phyloP scores from a whole-genome alignment of 2,888 invertebrate genomes.

The Polymixis flavicincta region DNA sequence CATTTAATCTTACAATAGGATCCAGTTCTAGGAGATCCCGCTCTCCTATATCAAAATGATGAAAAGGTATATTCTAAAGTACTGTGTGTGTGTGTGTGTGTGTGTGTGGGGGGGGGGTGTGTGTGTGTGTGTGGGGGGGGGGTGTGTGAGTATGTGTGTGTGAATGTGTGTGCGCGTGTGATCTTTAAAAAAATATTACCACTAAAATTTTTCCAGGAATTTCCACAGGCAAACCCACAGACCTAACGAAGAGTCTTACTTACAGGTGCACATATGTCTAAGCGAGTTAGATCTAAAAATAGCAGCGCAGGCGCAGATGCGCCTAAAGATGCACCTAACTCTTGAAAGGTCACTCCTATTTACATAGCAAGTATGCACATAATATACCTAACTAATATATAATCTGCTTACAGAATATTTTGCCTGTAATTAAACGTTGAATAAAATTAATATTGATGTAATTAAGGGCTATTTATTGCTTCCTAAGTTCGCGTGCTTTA shows the following conservation, averaged over 20 bases:
- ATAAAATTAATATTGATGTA: constrained; percentile 58
- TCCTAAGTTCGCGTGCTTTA: constrained; percentile 58
- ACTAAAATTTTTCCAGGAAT: constrained; percentile 22
- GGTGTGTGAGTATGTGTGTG: too few species aligned
- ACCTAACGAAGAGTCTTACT: constrained; percentile 29
- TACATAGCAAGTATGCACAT: constrained; percentile 65
- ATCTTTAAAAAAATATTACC: too few species aligned
- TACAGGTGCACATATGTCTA: constrained; percentile 64
- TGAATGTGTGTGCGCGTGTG: too few species aligned
- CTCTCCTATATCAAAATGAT: too few species aligned
- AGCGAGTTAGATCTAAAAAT: constrained; percentile 79
- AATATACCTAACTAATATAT: constrained; percentile 51
- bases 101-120: too few species aligned
- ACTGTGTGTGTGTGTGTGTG: too few species aligned
- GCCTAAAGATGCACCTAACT: constrained; percentile 69
- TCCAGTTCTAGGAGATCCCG: too few species aligned
- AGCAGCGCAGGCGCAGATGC: constrained; percentile 79
- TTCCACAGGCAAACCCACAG: constrained; percentile 40
- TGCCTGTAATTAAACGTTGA: constrained; percentile 59
- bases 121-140: too few species aligned
- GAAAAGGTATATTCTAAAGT: too few species aligned
- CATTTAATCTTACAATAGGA: too few species aligned
- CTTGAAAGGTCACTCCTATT: constrained; percentile 74
- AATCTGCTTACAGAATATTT: constrained; percentile 50
- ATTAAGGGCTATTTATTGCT: constrained; percentile 54